Conservation (phyloP, 2,797 vertebrate genomes). For the Nasua narica region DNA sequence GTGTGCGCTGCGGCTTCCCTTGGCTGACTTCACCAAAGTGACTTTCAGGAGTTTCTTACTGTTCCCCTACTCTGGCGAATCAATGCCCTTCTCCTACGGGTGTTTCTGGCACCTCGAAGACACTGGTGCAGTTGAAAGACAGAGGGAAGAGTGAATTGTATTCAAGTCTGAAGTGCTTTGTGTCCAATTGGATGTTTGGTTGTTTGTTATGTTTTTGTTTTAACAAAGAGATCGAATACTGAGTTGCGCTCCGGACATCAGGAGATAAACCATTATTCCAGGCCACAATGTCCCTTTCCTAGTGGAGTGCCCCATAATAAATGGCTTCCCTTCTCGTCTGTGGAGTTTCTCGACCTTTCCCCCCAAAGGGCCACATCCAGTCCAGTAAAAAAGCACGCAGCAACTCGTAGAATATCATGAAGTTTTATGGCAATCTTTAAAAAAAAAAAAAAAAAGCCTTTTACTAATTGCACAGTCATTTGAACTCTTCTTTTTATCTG, state of each 20-base stretch:
- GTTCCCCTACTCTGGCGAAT: not conserved
- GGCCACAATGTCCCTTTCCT: not conserved
- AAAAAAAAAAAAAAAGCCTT: slow-evolving; percentile 32
- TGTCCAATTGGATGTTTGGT: not conserved
- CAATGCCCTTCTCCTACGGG: not conserved
- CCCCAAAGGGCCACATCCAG: not conserved
- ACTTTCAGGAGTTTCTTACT: not conserved
- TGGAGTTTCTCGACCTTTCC: not conserved
- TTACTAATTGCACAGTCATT: slow-evolving; percentile 52
- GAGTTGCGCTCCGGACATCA: not conserved
- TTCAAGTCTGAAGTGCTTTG: not conserved
- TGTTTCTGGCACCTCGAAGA: not conserved
- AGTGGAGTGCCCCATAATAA: not conserved
- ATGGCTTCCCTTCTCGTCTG: not conserved
- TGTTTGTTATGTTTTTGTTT: not conserved
- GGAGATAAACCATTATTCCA: not conserved
- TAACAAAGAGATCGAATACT: not conserved
- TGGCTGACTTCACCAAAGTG: not conserved
- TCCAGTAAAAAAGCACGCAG: not conserved
- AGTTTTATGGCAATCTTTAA: not conserved
- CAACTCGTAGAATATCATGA: not conserved
- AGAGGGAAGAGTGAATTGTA: not conserved
- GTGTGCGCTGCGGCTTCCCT: fast-evolving
- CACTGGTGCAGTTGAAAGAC: not conserved
- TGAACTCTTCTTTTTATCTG: slow-evolving; percentile 13